Evolutionary conservation across 2,113 vertebrate species (phyloP), one percentile per base, ranked within the genome.

Genomic region (Larimichthys crocea): DNA sequence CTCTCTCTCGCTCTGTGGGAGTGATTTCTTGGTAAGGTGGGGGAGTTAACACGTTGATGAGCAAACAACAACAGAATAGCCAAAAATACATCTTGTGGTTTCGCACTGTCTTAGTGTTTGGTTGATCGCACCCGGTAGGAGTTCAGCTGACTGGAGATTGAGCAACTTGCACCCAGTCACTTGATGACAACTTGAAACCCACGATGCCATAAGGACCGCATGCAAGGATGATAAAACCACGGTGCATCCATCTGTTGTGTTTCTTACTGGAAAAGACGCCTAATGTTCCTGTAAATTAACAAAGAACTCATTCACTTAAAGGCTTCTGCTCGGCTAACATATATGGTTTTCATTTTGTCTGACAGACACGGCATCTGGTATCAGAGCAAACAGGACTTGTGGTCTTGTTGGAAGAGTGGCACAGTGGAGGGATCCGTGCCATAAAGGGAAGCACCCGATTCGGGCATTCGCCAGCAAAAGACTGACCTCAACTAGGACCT

Each of bases 401-500:
- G 57, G 62, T 71, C 68, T 66, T 44, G 63, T 55, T 74, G 83
- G 75, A 80, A 66, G 70, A 44, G 70, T 14, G 79, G 56, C 52
- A 26, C 82, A 76, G 84, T 67, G 89, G 90, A 87, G 81, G 80
- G 80, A 88, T 16, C 66, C 8, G 77, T 61, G 82, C 80, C 63
- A 44, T 78, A 85, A 61, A 80, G 62, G 62, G 76, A 76, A 80
- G 83, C 69, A 75, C 64, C 78, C 53, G 17, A 56, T 66, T 35
- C 10, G 15, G 84, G 82, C 76, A 4, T 67, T 63, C 57, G 82
- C 84, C 86, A 79, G 62, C 49, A 35, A 83, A 85, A 83, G 88
- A 92, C 89, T 91, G 87, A 95, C 74, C 89, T 91, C 93, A 91
- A 91, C 86, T 91, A 85, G 83, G 88, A 89, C 69, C 87, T 77